phyloP scores from a whole-genome alignment of 2,888 invertebrate genomes.

The Tenthredo livida region DNA sequence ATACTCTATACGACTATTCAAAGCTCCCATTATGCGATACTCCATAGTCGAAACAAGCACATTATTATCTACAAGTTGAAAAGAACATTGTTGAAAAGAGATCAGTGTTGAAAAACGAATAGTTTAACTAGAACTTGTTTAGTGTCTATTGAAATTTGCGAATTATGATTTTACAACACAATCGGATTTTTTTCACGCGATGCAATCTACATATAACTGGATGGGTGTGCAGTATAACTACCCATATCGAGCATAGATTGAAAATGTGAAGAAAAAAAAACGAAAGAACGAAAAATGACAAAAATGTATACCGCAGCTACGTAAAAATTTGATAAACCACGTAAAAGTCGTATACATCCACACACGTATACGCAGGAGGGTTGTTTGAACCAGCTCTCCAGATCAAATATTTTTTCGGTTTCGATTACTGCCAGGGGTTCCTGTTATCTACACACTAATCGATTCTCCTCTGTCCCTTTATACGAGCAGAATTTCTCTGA shows the following conservation, averaged over 20 bases:
- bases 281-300: background rate
- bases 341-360: background rate
- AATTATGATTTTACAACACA: background rate
- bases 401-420: background rate
- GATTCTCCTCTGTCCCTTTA: background rate
- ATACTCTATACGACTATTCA: background rate
- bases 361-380: background rate
- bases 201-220: background rate
- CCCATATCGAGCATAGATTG: background rate
- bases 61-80: too few species aligned
- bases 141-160: background rate
- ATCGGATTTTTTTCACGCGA: background rate
- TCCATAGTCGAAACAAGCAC: background rate
- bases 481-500: background rate
- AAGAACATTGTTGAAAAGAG: background rate
- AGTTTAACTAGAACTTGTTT: background rate
- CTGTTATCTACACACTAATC: constrained; percentile 1
- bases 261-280: background rate
- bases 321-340: background rate
- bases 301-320: background rate
- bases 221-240: background rate
- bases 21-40: background rate
- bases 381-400: background rate
- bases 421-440: background rate
- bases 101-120: background rate